Base-by-base conservation (phyloP, 2,113 vertebrate species). In the Pantherophis guttatus region DNA sequence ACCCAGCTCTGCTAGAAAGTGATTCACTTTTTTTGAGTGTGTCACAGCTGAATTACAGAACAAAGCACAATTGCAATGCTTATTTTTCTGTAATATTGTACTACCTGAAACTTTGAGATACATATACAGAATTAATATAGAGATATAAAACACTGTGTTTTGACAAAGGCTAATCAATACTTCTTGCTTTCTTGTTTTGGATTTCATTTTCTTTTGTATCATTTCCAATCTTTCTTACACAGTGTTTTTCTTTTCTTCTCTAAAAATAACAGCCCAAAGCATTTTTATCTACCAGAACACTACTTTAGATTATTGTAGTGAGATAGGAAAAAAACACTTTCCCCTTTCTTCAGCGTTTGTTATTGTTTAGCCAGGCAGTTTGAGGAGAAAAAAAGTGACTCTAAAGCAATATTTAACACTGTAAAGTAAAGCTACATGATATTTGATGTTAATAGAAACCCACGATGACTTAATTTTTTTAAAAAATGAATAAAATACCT, bases 21-120 rank as follows among this genome's bases (percentile, higher is more conserved):
- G 4, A n/a, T 44, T 50, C 54, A 24, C 15, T 87, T 91, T 91
- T 94, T 95, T 94, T 53, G 0, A 29, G 10, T 10, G 39, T 81
- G 94, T 88, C 85, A 87, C 90, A 91, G 33, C 54, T 92, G 53
- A 53, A 65, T 95, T 93, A 94, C 53, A 94, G 59, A 4, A 19
- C 12, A 92, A 93, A 94, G 57, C 39, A 96, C 92, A 94, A 92
- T 91, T 85, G 24, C 57, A 93, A 87, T 87, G 39, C 90, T 95
- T 53, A 2, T 88, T 92, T 81, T 93, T 95, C 92, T 92, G 93
- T 75, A 70, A 50, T 4, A 58, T 86, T 62, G 58, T 62, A 5
- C 19, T 44, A 26, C 11, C 13, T 75, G 52, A 48, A 88, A 57
- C 52, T 55, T 89, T 75, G 55, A 86, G 24, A 54, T 19, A 21